Percentiles rank a stretch among this genome's conserved stretches.
Conservation (phyloP, 2,888 invertebrate genomes). For the Aporophyla nigra region DNA sequence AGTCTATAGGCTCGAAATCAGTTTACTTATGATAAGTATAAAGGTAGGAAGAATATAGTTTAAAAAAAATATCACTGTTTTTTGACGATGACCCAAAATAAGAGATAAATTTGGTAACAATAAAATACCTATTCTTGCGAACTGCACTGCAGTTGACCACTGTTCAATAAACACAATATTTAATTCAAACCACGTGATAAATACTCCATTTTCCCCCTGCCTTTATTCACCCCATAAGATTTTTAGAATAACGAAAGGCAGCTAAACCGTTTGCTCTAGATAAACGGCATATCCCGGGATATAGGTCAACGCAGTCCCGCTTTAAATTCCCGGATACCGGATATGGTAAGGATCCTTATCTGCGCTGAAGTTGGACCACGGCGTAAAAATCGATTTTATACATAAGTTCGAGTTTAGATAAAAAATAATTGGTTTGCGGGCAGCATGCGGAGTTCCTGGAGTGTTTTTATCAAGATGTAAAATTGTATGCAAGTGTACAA, state of each 20-base stretch:
- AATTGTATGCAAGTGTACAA: background rate
- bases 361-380: constrained; percentile 31
- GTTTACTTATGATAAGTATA: too few relatives aligned
- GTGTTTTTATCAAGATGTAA: background rate
- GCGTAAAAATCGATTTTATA: constrained; percentile 48
- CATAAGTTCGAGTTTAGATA: constrained; percentile 28
- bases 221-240: constrained; percentile 1
- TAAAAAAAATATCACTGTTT: too few relatives aligned
- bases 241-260: constrained; percentile 3
- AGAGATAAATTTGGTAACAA: too few relatives aligned
- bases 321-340: constrained; percentile 62
- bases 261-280: constrained; percentile 21
- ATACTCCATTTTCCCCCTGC: background rate
- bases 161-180: background rate
- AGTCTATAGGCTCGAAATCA: too few relatives aligned
- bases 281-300: constrained; percentile 29
- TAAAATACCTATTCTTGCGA: too few relatives aligned
- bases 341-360: constrained; percentile 58
- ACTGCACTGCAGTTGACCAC: too few relatives aligned
- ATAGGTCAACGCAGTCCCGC: constrained; percentile 53
- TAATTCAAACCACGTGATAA: background rate
- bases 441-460: background rate
- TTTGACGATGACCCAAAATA: too few relatives aligned
- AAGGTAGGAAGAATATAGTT: too few relatives aligned
- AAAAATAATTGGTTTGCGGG: constrained; percentile 47